Evolutionary conservation across 2,113 vertebrate genomes (phyloP).

Genomic region (Cariama cristata): DNA sequence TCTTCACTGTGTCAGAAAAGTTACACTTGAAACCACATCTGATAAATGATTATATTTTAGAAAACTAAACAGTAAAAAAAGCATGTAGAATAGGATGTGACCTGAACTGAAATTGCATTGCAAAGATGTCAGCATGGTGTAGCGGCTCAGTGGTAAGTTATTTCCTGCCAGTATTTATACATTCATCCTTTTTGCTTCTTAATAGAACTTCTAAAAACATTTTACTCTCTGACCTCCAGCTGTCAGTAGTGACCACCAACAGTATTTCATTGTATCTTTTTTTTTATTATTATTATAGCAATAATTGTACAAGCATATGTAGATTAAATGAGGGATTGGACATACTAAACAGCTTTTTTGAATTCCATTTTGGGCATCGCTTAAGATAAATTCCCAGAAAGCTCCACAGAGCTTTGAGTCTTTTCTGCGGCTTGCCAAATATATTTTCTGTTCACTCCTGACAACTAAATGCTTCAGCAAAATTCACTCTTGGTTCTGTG

Average conservation of each 20-base stretch:
- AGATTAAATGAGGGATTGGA: background rate
- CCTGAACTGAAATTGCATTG: slow-evolving; percentile 2
- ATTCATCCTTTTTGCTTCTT: background rate
- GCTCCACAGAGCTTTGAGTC: background rate
- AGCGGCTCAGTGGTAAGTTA: background rate
- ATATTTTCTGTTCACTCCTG: slow-evolving; percentile 39
- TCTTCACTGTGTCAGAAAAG: background rate
- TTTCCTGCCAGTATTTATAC: background rate
- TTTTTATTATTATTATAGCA: background rate
- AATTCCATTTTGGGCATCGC: background rate
- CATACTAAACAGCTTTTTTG: background rate
- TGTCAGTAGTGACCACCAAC: background rate
- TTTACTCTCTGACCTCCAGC: background rate
- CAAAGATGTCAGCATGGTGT: background rate
- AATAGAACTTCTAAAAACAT: background rate
- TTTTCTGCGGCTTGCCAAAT: slow-evolving; percentile 41
- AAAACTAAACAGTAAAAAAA: slow-evolving; percentile 36
- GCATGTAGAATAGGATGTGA: background rate
- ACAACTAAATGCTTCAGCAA: slow-evolving; percentile 55
- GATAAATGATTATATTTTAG: slow-evolving; percentile 35
- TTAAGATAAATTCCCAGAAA: slow-evolving; percentile 15
- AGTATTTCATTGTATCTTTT: background rate
- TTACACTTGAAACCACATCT: slow-evolving; percentile 41
- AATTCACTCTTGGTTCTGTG: slow-evolving; percentile 44
- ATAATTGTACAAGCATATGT: slow-evolving; percentile 3